Conservation (phyloP, 2,113 vertebrate species). For the Bufo bufo region DNA sequence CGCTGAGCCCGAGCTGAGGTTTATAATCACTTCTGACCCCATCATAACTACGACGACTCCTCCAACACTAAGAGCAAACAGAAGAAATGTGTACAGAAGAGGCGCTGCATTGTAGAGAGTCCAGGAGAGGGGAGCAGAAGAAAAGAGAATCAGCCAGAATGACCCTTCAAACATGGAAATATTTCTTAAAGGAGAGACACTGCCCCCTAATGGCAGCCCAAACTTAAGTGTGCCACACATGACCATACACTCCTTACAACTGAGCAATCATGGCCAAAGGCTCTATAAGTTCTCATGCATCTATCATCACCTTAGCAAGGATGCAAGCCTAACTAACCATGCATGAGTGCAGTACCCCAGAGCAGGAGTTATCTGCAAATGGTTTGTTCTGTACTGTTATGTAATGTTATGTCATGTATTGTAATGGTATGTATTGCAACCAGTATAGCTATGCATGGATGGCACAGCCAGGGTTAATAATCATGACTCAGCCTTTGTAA, state of each 20-base stretch:
- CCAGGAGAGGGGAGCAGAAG: too few species aligned
- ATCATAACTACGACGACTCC: background rate
- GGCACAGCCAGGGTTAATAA: too few species aligned
- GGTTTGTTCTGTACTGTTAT: too few species aligned
- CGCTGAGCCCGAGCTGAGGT: background rate
- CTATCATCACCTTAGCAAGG: too few species aligned
- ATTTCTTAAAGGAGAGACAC: background rate
- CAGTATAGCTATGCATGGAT: too few species aligned
- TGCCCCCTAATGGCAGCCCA: background rate
- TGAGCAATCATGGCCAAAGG: background rate
- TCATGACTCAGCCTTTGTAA: too few species aligned
- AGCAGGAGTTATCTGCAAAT: too few species aligned
- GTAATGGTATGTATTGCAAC: too few species aligned
- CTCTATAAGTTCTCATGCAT: background rate
- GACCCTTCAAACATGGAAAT: background rate
- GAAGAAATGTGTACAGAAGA: background rate
- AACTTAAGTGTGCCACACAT: background rate
- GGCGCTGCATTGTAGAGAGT: background rate
- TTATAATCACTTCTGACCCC: background rate
- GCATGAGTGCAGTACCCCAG: too few species aligned
- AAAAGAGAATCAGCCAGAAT: background rate
- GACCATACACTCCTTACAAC: background rate
- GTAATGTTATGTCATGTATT: too few species aligned
- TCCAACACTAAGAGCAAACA: background rate
- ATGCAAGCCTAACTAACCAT: too few species aligned